Evolutionary conservation across 2,888 invertebrate genomes (phyloP), one percentile per base, ranked within the genome.

Genomic region (Ophioninae sp.): DNA sequence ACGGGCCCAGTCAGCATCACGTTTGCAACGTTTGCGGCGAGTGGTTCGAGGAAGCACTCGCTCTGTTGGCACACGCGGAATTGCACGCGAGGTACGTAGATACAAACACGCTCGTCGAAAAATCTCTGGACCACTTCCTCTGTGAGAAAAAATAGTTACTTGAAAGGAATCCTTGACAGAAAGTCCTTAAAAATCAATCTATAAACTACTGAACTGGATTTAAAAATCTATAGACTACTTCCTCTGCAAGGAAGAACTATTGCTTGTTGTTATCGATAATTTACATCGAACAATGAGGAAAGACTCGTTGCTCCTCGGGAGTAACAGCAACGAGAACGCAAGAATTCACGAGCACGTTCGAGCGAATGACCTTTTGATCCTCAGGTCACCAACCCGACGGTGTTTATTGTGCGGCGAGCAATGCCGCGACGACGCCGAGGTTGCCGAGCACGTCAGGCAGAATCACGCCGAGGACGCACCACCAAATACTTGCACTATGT

Each of bases 1-100:
- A 87, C 56, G 90, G 91, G 50, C 88, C 91, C 23, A 90, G 89
- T 86, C 92, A 91, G 81, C 92, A 92, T 88, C 96, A 97, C 91
- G 94, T 95, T 85, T 97, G 97, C 91, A 96, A 95, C 90, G 96
- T 96, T 57, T 97, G 97, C 91, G 97, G 97, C 68, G 96, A 96
- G 93, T 95, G 95, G 84, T 97, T 96, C 91, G 94, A 95, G 62
- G 96, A 96, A 93, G 96, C 96, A 75, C 93, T 96, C 88, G 96
- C 96, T 91, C 94, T 97, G 86, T 93, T 96, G 65, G 96, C 97
- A 23, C 97, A 97, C 93, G 96, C 96, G 0, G 97, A 97, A 93
- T 94, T 95, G 6, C 97, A 97, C 92, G 96, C 96, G 62, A 93
- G 96, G 90, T 91, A 89, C n/a, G n/a, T 72, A 7, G 41, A 68